Percentiles rank a stretch among this genome's conserved stretches.
Conservation (phyloP, 2,797 vertebrate species). For the Loriculus beryllinus region DNA sequence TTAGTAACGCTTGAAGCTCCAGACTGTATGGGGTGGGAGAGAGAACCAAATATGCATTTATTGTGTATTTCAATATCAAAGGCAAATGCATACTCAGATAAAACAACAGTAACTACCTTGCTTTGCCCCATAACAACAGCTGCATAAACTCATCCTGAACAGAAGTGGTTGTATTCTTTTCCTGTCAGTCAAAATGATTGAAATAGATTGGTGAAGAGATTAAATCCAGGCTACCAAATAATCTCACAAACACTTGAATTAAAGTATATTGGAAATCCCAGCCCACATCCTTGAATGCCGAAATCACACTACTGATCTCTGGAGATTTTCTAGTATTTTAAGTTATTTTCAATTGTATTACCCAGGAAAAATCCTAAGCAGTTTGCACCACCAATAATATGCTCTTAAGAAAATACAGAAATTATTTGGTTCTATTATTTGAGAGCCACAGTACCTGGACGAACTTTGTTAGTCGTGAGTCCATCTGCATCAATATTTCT, state of each 20-base stretch:
- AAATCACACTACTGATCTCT: background rate
- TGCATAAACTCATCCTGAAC: conserved; percentile 98
- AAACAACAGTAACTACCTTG: conserved; percentile 81
- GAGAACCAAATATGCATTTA: conserved; percentile 9
- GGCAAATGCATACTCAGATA: background rate
- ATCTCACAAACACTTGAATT: background rate
- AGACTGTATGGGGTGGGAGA: conserved; percentile 71
- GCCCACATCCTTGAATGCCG: background rate
- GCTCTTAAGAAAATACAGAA: background rate
- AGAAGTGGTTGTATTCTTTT: conserved; percentile 96
- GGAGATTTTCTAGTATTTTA: background rate
- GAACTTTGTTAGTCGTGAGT: conserved; percentile 94
- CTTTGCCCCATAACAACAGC: conserved; percentile 94
- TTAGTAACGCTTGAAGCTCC: conserved; percentile 94
- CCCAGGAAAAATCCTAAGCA: background rate
- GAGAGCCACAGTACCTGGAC: conserved; percentile 83
- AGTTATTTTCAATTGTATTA: background rate
- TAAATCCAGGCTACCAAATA: conserved; percentile 1
- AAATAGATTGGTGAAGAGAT: conserved; percentile 16
- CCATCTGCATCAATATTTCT: conserved; percentile 98
- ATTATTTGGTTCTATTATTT: background rate
- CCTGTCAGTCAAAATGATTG: conserved; percentile 73
- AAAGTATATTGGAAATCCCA: background rate
- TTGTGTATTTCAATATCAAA: background rate
- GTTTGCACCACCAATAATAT: background rate